Percentiles rank a stretch among this genome's conserved stretches.
These are phyloP conservation scores for Diorhabda sublineata DNA, from an alignment of 1,140 invertebrate genomes.

Conservation along the genomic window DNA sequence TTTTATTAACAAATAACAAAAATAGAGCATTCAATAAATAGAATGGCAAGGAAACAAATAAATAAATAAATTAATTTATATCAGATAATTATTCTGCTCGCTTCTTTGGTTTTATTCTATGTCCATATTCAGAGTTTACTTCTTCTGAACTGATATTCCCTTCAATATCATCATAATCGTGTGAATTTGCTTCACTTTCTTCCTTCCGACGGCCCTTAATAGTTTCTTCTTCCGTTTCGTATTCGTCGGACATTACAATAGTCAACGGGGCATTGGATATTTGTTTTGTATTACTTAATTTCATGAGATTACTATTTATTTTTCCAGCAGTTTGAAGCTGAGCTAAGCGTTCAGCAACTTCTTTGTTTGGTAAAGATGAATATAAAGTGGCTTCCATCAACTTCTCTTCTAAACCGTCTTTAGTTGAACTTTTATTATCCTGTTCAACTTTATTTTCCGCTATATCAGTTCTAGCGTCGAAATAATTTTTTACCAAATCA, in stretches of 20 bases:
- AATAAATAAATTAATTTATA: constrained; percentile 21
- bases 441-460: constrained; percentile 31
- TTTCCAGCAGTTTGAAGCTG: constrained; percentile 53
- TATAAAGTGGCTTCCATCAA: constrained; percentile 35
- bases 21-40: constrained; percentile 5
- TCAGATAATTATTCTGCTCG: constrained; percentile 6
- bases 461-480: constrained; percentile 29
- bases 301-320: constrained; percentile 37
- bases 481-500: constrained; percentile 36
- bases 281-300: constrained; percentile 3
- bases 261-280: not conserved
- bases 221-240: constrained; percentile 14
- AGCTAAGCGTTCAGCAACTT: constrained; percentile 53
- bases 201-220: constrained; percentile 23
- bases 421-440: constrained; percentile 24
- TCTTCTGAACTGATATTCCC: constrained; percentile 7
- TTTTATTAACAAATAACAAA: constrained; percentile 8
- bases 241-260: constrained; percentile 42
- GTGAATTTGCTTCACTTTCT: constrained; percentile 25
- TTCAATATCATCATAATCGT: constrained; percentile 35
- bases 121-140: constrained; percentile 17
- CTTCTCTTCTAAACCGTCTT: constrained; percentile 6
- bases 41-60: constrained; percentile 19
- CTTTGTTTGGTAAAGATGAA: constrained; percentile 50
- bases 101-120: constrained; percentile 25